phyloP scores from a whole-genome alignment of 2,888 invertebrate genomes.

The Aporophyla nigra region DNA sequence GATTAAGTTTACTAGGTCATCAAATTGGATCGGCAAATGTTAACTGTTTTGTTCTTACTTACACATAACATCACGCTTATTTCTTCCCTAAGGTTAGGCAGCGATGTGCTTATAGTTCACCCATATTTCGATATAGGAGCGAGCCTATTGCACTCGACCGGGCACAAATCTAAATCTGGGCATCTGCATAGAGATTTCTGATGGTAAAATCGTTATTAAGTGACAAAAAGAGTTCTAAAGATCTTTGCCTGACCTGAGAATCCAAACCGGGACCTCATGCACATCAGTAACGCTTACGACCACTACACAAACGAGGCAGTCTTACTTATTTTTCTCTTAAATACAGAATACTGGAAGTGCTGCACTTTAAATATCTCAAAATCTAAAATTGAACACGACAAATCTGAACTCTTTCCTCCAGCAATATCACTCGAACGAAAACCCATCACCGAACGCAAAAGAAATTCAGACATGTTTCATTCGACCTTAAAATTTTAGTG shows the following conservation, averaged over 20 bases:
- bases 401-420: slow-evolving; percentile 1
- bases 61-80: not conserved
- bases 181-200: not conserved
- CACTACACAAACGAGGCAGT: too few relatives aligned
- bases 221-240: too few relatives aligned
- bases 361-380: not conserved
- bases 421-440: slow-evolving; percentile 18
- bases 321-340: not conserved
- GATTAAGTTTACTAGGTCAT: slow-evolving; percentile 31
- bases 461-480: slow-evolving; percentile 51
- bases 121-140: not conserved
- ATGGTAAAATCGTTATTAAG: not conserved
- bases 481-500: slow-evolving; percentile 63
- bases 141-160: not conserved
- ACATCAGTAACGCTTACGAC: not conserved
- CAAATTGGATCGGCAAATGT: slow-evolving; percentile 1
- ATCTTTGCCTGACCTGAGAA: not conserved
- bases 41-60: not conserved
- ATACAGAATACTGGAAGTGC: not conserved
- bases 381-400: not conserved
- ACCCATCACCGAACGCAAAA: slow-evolving; percentile 25
- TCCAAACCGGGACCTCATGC: not conserved
- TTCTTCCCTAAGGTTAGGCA: not conserved
- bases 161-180: too few relatives aligned
- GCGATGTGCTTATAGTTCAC: too few relatives aligned